Conservation (phyloP, 2,113 vertebrate species). For the Hystrix cristata region DNA sequence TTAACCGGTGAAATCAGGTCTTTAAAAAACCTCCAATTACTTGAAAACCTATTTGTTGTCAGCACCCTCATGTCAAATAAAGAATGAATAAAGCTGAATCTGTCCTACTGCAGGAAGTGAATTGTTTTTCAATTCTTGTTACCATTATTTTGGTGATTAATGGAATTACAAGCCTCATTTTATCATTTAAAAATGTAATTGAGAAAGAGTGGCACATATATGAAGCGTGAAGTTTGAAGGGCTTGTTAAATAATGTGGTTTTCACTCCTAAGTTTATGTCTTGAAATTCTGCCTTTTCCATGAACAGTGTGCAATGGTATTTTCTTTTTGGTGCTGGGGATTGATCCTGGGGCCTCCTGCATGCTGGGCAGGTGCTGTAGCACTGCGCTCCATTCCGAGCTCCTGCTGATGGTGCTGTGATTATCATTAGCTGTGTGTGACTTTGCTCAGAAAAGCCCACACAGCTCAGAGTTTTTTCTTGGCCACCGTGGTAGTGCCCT, state of each 20-base stretch:
- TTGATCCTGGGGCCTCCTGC: too few relatives aligned
- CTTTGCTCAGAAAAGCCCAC: constrained; percentile 20
- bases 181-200: constrained; percentile 59
- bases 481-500: background rate
- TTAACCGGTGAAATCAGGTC: background rate
- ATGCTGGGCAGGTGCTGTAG: too few relatives aligned
- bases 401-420: constrained; percentile 36
- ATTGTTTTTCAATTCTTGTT: background rate
- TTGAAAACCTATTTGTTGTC: constrained; percentile 54
- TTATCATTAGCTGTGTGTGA: constrained; percentile 58
- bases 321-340: background rate
- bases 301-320: constrained; percentile 21
- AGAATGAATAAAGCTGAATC: background rate
- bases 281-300: constrained; percentile 54
- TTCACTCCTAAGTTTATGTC: constrained; percentile 14
- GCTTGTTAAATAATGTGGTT: constrained; percentile 44
- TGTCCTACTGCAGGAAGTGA: background rate
- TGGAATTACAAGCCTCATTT: constrained; percentile 57
- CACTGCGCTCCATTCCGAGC: too few relatives aligned
- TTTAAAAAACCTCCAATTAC: constrained; percentile 15
- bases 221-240: constrained; percentile 31
- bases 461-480: constrained; percentile 43
- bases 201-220: background rate
- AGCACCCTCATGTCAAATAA: background rate
- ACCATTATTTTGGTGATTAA: background rate